Percentiles rank a stretch among this genome's conserved stretches.
Evolutionary conservation across 2,888 invertebrate species (phyloP).

Genomic region (Dorcus hopei): DNA sequence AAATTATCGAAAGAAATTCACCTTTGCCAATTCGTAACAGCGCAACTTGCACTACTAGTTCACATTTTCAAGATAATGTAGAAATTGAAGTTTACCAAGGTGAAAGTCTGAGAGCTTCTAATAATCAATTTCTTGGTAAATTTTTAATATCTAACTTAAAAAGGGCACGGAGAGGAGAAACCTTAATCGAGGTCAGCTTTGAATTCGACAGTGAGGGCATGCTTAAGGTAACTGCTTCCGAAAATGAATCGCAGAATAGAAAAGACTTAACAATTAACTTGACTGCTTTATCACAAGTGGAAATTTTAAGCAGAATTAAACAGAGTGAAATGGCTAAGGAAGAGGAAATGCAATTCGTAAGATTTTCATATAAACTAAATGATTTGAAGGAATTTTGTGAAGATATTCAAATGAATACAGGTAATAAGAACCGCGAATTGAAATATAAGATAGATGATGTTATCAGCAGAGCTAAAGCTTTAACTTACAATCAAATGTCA

Average conservation of each 20-base stretch:
- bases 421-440: too few species aligned
- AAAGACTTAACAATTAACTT: background rate
- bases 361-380: too few species aligned
- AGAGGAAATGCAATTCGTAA: too few species aligned
- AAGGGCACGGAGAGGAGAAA: background rate
- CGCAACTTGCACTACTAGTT: conserved; percentile 9
- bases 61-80: conserved; percentile 21
- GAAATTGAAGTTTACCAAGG: conserved; percentile 6
- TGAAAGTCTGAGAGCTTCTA: background rate
- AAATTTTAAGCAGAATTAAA: too few species aligned
- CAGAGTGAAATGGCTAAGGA: too few species aligned
- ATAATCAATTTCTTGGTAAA: background rate
- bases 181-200: conserved; percentile 5
- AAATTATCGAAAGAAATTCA: conserved; percentile 28
- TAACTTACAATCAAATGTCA: too few species aligned
- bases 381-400: too few species aligned
- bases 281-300: too few species aligned
- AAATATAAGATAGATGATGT: too few species aligned
- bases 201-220: conserved; percentile 4
- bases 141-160: background rate
- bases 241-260: background rate
- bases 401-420: too few species aligned
- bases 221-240: background rate
- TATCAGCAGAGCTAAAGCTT: too few species aligned
- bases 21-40: conserved; percentile 17